Evolutionary conservation across 1,140 invertebrate genomes (phyloP).

Genomic region (Drosophila micromelanica): DNA sequence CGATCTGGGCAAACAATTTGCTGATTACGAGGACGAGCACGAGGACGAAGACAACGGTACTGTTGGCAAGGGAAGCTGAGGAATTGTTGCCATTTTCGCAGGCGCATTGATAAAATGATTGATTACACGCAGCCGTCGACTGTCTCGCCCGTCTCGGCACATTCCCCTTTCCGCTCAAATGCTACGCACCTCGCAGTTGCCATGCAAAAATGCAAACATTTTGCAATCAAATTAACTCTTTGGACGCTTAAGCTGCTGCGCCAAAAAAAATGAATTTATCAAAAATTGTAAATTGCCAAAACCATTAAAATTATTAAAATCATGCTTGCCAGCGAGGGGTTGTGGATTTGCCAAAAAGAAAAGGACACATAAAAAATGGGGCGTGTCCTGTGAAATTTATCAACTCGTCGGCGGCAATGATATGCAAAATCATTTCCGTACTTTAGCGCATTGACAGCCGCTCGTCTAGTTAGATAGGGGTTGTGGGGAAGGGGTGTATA

Average conservation of each 20-base stretch:
- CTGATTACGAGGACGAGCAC: slow-evolving; percentile 62
- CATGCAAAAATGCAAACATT: slow-evolving; percentile 68
- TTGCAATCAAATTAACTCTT: slow-evolving; percentile 83
- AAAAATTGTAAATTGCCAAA: slow-evolving; percentile 81
- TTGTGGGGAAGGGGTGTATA: neutral
- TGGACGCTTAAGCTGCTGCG: slow-evolving; percentile 67
- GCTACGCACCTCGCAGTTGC: slow-evolving; percentile 16
- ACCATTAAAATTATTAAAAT: slow-evolving; percentile 83
- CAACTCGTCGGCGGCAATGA: slow-evolving; percentile 61
- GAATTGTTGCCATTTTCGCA: slow-evolving; percentile 77
- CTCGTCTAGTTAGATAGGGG: slow-evolving; percentile 9
- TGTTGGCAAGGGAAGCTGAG: slow-evolving; percentile 48
- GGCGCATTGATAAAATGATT: slow-evolving; percentile 83
- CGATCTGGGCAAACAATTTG: slow-evolving; percentile 80
- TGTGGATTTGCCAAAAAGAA: neutral
- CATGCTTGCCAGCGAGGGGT: slow-evolving; percentile 47
- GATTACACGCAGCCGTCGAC: slow-evolving; percentile 71
- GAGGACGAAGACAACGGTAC: neutral
- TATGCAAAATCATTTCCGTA: slow-evolving; percentile 72
- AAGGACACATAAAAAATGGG: slow-evolving; percentile 40
- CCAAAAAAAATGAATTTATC: slow-evolving; percentile 74
- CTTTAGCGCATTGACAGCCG: slow-evolving; percentile 27
- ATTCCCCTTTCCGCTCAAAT: neutral
- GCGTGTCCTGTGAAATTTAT: slow-evolving; percentile 79
- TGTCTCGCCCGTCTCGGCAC: slow-evolving; percentile 14